Conservation (phyloP, 1,140 invertebrate species). For the Aphaenogaster rudis region DNA sequence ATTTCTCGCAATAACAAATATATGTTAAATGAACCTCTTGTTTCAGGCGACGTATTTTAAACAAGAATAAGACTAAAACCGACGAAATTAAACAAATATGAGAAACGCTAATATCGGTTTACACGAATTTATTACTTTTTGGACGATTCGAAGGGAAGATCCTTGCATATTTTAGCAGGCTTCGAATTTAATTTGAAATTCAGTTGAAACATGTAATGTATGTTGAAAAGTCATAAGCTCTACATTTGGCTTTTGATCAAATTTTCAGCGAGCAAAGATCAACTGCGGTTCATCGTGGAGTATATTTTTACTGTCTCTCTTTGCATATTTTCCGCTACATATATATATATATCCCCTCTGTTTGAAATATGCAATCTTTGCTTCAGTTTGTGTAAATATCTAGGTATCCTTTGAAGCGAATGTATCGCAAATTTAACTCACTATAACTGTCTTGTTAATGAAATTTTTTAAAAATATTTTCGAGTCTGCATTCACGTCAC, state of each 20-base stretch:
- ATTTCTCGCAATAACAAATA: too few relatives aligned
- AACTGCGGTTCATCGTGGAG: neutral
- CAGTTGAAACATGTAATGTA: neutral
- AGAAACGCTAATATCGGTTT: too few relatives aligned
- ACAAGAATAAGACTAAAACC: too few relatives aligned
- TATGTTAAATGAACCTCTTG: too few relatives aligned
- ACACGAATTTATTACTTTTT: neutral
- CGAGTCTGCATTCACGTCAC: neutral
- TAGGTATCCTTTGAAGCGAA: neutral
- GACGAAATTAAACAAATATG: too few relatives aligned
- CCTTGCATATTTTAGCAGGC: neutral
- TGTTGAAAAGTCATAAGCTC: neutral
- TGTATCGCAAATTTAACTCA: neutral
- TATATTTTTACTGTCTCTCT: conserved; percentile 31
- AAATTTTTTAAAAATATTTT: conserved; percentile 3
- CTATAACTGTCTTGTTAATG: neutral
- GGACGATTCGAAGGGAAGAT: neutral
- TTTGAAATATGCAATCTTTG: neutral
- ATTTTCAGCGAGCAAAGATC: conserved; percentile 24
- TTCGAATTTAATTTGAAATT: conserved; percentile 22
- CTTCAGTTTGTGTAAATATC: neutral
- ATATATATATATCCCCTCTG: neutral
- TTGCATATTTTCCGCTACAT: neutral
- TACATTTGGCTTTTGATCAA: conserved; percentile 15
- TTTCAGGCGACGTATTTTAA: too few relatives aligned